A percentile compares a stretch with the other conserved stretches of the same genome.
Conservation (phyloP, 2,113 vertebrate species). For the Callipepla californica region DNA sequence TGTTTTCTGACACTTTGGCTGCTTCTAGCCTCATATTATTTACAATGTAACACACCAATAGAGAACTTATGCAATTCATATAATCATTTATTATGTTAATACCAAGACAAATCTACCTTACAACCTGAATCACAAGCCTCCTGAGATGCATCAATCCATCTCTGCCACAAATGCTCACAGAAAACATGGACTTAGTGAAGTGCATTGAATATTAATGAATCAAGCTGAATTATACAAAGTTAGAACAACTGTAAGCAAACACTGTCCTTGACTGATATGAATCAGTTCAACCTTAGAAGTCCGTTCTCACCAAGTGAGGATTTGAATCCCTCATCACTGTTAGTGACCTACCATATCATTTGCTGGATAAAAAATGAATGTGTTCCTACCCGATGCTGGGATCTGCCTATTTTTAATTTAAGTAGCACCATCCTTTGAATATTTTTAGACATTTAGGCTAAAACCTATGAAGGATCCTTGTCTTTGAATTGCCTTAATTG, state of each 20-base stretch:
- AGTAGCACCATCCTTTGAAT: not conserved
- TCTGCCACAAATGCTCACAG: not conserved
- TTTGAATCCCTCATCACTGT: not conserved
- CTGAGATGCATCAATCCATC: conserved; percentile 27
- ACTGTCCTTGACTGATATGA: not conserved
- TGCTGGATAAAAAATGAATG: not conserved
- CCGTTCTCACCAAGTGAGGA: not conserved
- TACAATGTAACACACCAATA: not conserved
- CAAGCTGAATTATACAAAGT: not conserved
- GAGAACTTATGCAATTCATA: conserved; percentile 6
- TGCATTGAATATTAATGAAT: conserved; percentile 22
- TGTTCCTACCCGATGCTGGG: not conserved
- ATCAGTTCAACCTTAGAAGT: not conserved
- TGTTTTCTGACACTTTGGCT: not conserved
- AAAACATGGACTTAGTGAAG: conserved; percentile 16
- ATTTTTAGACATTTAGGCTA: not conserved
- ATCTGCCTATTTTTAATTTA: not conserved
- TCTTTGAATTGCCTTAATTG: not conserved
- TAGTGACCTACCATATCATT: not conserved
- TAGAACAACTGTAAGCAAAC: not conserved
- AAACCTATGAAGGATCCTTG: not conserved
- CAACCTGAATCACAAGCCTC: conserved; percentile 3
- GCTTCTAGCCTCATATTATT: conserved; percentile 3
- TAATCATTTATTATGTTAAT: conserved; percentile 18
- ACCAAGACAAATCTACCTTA: conserved; percentile 46